These are phyloP conservation scores for Amitus sp. DNA, from an alignment of 2,888 invertebrate genomes.

Conservation along the genomic window DNA sequence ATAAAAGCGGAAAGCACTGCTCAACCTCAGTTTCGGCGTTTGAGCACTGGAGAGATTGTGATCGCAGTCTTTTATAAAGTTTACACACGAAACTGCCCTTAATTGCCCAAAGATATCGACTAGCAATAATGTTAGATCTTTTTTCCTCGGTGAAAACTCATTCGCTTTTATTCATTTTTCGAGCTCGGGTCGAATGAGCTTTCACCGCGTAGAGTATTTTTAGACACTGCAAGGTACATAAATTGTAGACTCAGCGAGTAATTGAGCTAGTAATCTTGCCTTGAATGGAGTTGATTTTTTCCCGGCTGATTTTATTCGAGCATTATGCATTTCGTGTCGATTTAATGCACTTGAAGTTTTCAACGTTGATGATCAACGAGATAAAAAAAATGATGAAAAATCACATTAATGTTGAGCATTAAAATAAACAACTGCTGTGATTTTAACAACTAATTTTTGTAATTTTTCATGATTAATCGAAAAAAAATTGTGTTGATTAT, in stretches of 20 bases:
- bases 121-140: neutral
- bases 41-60: constrained; percentile 6
- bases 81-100: constrained; percentile 14
- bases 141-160: neutral
- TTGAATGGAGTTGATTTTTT: too few species aligned
- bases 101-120: constrained; percentile 24
- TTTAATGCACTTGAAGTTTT: too few species aligned
- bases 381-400: too few species aligned
- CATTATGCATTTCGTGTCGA: too few species aligned
- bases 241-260: constrained; percentile 8
- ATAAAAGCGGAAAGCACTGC: neutral
- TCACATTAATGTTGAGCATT: too few species aligned
- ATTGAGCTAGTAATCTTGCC: neutral
- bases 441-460: too few species aligned
- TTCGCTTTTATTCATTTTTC: neutral
- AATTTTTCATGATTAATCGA: too few species aligned
- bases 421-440: too few species aligned
- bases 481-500: too few species aligned
- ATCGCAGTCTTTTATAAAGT: constrained; percentile 13
- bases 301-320: too few species aligned
- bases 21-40: neutral
- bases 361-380: too few species aligned
- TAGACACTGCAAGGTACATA: neutral
- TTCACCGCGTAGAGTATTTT: neutral
- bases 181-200: neutral